Evolutionary conservation across 2,113 vertebrate genomes (phyloP).

Genomic region (Hypanus sabinus): DNA sequence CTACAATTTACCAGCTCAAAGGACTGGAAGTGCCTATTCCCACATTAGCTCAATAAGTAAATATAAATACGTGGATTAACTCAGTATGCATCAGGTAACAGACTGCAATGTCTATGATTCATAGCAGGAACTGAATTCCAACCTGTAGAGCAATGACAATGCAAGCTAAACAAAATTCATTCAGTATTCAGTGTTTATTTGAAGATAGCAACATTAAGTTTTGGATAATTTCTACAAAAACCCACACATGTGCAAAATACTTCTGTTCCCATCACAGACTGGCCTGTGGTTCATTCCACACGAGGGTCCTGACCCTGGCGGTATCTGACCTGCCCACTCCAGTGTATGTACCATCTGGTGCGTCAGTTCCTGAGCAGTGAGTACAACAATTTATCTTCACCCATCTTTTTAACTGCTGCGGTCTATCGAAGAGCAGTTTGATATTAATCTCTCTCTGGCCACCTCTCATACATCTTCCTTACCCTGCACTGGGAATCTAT

Average conservation of each 20-base stretch:
- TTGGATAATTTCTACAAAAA: background rate
- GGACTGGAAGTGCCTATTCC: no score
- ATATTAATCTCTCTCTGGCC: constrained; percentile 24
- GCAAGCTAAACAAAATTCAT: no score
- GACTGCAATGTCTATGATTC: no score
- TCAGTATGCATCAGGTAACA: no score
- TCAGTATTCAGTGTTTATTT: background rate
- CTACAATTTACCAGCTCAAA: no score
- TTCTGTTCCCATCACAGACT: background rate
- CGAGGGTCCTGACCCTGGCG: background rate
- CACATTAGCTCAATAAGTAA: no score
- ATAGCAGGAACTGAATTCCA: no score
- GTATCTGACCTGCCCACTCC: background rate
- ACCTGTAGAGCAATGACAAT: no score
- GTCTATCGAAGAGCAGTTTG: background rate
- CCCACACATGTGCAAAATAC: background rate
- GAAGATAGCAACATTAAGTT: background rate
- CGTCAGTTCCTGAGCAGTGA: background rate
- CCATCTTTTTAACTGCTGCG: background rate
- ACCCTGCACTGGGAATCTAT: background rate
- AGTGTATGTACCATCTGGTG: background rate
- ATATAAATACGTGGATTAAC: no score
- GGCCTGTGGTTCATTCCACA: no score
- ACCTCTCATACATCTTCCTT: background rate
- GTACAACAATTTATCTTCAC: background rate